Evolutionary conservation across 1,140 invertebrate genomes (phyloP), one percentile per base, ranked within the genome.

Genomic region (Hycleus cichorii): DNA sequence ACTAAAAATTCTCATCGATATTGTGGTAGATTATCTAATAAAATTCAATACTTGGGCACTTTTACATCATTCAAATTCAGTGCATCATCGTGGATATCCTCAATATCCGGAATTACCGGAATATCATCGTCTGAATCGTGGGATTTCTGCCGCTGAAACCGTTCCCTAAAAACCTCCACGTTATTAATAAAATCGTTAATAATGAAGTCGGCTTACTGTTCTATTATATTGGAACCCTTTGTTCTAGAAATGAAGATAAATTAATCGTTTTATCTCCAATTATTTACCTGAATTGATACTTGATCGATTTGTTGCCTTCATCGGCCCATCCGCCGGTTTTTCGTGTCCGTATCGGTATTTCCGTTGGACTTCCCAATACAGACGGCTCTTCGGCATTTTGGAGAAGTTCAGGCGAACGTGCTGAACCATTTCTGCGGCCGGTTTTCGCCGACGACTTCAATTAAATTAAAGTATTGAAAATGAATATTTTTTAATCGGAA

Each of bases 41-140:
- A 46, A 49, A 50, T 5, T 32, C 32, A 32, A 32, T 50, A 53
- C 47, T 58, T 60, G 43, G 66, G 62, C 32, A 52, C 49, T 57
- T 69, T 69, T 3, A 66, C 58, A 60, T 73, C 70, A 27, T 60
- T 60, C 11, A 69, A 57, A 56, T 66, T 64, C 7, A 65, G 46
- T 11, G 63, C 52, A 51, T 73, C 70, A 57, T 72, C 69, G 55
- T 70, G 66, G 8, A 73, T 47, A 57, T 73, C 71, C 46, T 73
- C 71, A 58, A 73, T 73, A 60, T 73, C 71, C 45, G 71, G 71
- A 53, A 73, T 73, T 11, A 71, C 60, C 38, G 71, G 71, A 54
- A 73, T 73, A 51, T 72, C 70, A 68, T 72, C 70, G 24, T 71
- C 58, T 40, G 61, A 64, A 42, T 63, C 61, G 6, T 49, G 46